Conservation (phyloP, 2,888 invertebrate genomes). For the Erebia ligea region DNA sequence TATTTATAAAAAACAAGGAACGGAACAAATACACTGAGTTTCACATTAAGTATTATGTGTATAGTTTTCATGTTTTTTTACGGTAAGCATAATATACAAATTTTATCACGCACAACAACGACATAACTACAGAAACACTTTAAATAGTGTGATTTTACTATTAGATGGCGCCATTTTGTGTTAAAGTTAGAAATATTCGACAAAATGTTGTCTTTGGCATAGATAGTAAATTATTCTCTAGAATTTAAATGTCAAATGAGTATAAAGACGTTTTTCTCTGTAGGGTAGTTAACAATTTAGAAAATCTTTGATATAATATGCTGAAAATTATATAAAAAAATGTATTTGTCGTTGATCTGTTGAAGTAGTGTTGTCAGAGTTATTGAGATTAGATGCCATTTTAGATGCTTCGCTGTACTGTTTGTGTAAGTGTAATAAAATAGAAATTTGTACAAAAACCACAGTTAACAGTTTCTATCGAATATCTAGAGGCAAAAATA, state of each 20-base stretch:
- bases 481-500: conserved; percentile 17
- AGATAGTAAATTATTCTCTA: not conserved
- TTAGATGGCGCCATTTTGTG: not conserved
- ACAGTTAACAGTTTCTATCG: conserved; percentile 9
- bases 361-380: conserved; percentile 35
- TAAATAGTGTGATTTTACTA: not conserved
- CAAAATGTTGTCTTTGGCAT: conserved; percentile 7
- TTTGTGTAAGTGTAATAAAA: conserved; percentile 31
- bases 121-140: not conserved
- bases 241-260: not conserved
- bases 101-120: not conserved
- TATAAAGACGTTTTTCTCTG: not conserved
- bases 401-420: conserved; percentile 42
- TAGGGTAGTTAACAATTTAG: too few species aligned
- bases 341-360: conserved; percentile 17
- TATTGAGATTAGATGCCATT: conserved; percentile 34
- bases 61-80: not conserved
- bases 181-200: not conserved
- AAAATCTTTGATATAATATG: too few species aligned
- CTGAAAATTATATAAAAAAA: not conserved
- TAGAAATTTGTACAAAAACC: conserved; percentile 10
- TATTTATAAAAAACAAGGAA: not conserved
- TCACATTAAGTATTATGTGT: not conserved
- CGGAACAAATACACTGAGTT: not conserved
- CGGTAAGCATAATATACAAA: conserved; percentile 5